These are phyloP conservation scores for Atrina japonica DNA, from an alignment of 2,888 invertebrate genomes.

Conservation along the genomic window DNA sequence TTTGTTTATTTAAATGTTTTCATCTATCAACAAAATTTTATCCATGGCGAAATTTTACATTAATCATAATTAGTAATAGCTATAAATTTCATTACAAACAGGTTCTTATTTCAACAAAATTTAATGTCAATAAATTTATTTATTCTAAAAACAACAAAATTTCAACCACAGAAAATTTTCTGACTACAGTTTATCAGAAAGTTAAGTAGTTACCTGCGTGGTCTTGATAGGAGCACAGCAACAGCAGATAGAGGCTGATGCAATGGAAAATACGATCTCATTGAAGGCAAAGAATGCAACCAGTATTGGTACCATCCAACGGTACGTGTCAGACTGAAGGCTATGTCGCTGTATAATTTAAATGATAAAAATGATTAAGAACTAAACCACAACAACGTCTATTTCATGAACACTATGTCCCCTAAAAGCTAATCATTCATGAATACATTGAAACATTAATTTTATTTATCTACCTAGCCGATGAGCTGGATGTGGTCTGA, in stretches of 20 bases:
- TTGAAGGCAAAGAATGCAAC: constrained; percentile 62
- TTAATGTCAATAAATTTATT: too few species aligned
- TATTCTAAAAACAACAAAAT: too few species aligned
- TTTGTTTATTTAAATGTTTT: too few species aligned
- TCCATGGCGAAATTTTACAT: too few species aligned
- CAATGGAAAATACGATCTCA: constrained; percentile 60
- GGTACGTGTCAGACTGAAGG: constrained; percentile 40
- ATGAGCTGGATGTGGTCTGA: too few species aligned
- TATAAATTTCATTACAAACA: too few species aligned
- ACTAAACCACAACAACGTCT: neutral
- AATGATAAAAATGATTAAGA: too few species aligned
- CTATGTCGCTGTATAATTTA: constrained; percentile 54
- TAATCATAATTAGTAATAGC: too few species aligned
- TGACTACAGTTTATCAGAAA: too few species aligned
- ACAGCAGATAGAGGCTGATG: constrained; percentile 64
- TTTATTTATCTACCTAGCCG: too few species aligned
- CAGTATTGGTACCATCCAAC: constrained; percentile 62
- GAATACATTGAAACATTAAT: neutral
- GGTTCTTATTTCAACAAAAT: too few species aligned
- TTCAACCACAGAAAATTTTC: neutral
- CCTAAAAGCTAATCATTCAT: neutral
- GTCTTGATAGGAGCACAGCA: constrained; percentile 63
- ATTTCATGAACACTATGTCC: neutral
- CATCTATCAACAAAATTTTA: neutral
- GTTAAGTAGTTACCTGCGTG: constrained; percentile 51